Percentiles rank a stretch among this genome's conserved stretches.
These are phyloP conservation scores for Crotalus viridis DNA, from an alignment of 2,113 vertebrate species.

Conservation along the genomic window DNA sequence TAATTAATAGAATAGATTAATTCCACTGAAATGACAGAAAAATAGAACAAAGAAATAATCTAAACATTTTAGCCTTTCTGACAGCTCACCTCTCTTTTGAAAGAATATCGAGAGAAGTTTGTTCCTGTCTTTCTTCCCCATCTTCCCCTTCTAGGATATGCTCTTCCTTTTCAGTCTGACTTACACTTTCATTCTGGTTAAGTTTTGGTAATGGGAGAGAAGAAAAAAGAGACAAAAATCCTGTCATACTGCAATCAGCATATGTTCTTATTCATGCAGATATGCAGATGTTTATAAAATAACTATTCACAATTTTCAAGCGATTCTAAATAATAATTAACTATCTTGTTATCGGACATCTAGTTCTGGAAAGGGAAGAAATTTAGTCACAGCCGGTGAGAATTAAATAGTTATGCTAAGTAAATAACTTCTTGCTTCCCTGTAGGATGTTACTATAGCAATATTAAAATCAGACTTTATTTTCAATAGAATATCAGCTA, in stretches of 20 bases:
- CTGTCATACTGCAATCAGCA: conserved; percentile 77
- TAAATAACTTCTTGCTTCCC: conserved; percentile 41
- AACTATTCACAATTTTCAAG: conserved; percentile 15
- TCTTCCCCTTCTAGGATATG: conserved; percentile 53
- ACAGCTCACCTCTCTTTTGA: conserved; percentile 81
- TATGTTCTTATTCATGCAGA: conserved; percentile 22
- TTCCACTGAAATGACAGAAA: neutral
- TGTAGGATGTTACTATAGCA: conserved; percentile 74
- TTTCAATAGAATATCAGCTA: conserved; percentile 43
- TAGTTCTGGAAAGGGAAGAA: conserved; percentile 26
- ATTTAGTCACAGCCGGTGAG: conserved; percentile 38
- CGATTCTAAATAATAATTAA: conserved; percentile 55
- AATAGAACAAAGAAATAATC: neutral
- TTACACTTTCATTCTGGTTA: conserved; percentile 67
- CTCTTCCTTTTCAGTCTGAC: conserved; percentile 49
- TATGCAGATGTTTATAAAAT: conserved; percentile 23
- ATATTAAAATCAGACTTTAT: conserved; percentile 70
- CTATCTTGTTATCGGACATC: conserved; percentile 43
- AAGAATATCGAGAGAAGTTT: conserved; percentile 63
- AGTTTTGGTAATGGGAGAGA: conserved; percentile 80
- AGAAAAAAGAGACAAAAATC: conserved; percentile 85
- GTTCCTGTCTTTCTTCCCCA: conserved; percentile 57
- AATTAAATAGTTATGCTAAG: conserved; percentile 50
- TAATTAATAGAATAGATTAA: neutral
- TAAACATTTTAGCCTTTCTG: neutral